Base-by-base conservation (phyloP, 2,888 invertebrate species). In the Crioceris asparagi region DNA sequence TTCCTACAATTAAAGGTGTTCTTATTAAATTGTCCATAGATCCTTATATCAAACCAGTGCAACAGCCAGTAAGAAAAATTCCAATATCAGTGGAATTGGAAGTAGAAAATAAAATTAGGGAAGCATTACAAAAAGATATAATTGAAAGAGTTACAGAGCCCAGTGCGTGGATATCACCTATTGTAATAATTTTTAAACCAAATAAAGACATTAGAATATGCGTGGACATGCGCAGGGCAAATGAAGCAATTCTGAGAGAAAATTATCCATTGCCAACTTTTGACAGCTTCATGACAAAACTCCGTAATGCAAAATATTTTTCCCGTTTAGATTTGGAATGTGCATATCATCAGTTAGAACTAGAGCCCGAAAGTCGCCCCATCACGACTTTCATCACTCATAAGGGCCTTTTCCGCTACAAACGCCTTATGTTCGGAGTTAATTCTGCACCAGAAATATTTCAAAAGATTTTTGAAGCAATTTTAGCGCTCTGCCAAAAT, bases 391-490 rank as follows among this genome's bases (percentile, higher is more conserved):
- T 45, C 29, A 50, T 49, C 10, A 50, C 44, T 4, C 42, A 47
- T 25, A 45, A 43, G 37, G 47, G 49, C 3, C 17, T 49, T 30
- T 55, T 49, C 35, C 36, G 57, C 17, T 61, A 55, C 32, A 61
- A 60, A 39, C 38, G 59, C 8, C 34, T 61, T 2, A 50, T 60
- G 51, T 62, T 62, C 39, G 59, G 59, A 1, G 53, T 60, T 0
- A 55, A 55, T 16, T 60, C 55, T 4, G 52, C 54, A 5, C 52
- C 53, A 6, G 50, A 50, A 38, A 52, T 48, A 23, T 54, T 44
- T 30, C 57, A 59, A 40, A 39, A 48, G 37, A 45, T 46, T 4
- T 44, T 56, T 30, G 49, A 59, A 45, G 46, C 48, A 32, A 53
- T 52, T 1, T 36, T 59, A 15, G 39, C 54, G 4, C 29, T 44